Conservation (phyloP, 1,140 invertebrate species). For the Bicyclus anynana region DNA sequence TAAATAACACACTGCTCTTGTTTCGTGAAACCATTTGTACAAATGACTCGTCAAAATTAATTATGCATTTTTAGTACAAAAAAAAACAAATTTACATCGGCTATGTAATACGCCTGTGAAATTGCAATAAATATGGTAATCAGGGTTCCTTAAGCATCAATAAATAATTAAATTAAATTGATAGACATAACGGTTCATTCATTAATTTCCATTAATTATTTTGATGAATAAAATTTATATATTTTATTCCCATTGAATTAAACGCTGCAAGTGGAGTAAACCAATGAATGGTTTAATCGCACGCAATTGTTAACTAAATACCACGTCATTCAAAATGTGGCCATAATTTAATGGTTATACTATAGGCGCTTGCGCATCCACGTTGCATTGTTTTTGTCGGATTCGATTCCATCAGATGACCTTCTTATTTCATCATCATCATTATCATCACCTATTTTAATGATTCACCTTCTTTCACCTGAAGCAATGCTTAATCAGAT, state of each 20-base stretch:
- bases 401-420: neutral
- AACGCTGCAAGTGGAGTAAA: slow-evolving; percentile 23
- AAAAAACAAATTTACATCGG: neutral
- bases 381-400: neutral
- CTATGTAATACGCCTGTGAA: neutral
- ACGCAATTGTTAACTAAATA: slow-evolving; percentile 29
- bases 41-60: no score
- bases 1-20: no score
- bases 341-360: neutral
- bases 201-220: neutral
- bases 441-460: no score
- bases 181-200: neutral
- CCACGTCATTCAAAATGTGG: slow-evolving; percentile 19
- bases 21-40: no score
- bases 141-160: neutral
- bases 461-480: no score
- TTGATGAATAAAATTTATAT: neutral
- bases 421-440: no score
- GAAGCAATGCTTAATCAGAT: no score
- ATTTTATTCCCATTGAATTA: neutral
- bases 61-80: no score
- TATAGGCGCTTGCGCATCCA: neutral
- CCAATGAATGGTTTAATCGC: slow-evolving; percentile 31
- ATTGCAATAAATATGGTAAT: neutral
- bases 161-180: neutral